Percentiles rank a stretch among this genome's conserved stretches.
phyloP scores from a whole-genome alignment of 2,797 vertebrate species.

The Aplochiton taeniatus region DNA sequence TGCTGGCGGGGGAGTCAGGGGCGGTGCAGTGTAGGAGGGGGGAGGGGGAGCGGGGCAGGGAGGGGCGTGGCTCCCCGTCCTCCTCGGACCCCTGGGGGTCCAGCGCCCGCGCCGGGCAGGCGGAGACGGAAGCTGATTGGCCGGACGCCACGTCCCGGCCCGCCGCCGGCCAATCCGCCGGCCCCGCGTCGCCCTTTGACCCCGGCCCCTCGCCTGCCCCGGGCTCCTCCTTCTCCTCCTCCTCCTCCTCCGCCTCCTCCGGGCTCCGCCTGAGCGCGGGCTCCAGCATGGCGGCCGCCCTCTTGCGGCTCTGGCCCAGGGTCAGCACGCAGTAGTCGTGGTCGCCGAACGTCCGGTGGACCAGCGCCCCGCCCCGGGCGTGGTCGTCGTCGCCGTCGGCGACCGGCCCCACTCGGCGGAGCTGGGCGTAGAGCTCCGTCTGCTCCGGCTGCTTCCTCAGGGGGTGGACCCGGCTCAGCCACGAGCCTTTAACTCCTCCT shows the following conservation, averaged over 20 bases:
- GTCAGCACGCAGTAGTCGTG: conserved; percentile 93
- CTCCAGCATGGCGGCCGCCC: conserved; percentile 56
- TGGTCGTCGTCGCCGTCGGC: conserved; percentile 53
- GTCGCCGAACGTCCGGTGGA: conserved; percentile 86
- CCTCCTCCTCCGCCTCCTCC: conserved; percentile 18
- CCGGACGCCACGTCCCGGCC: neutral
- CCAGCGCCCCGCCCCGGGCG: conserved; percentile 69
- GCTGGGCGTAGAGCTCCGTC: conserved; percentile 93
- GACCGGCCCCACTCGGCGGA: conserved; percentile 77
- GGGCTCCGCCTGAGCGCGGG: conserved; percentile 30
- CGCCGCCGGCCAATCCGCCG: conserved; percentile 10
- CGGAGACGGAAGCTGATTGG: neutral
- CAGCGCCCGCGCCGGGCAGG: conserved; percentile 6
- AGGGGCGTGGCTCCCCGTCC: conserved; percentile 58
- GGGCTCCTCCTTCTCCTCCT: conserved; percentile 1
- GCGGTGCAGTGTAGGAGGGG: conserved; percentile 78
- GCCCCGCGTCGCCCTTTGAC: conserved; percentile 28
- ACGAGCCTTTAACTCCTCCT: conserved; percentile 42
- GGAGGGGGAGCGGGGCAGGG: conserved; percentile 71
- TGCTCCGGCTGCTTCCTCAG: conserved; percentile 87
- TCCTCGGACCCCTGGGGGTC: conserved; percentile 58
- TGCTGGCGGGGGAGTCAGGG: conserved; percentile 83
- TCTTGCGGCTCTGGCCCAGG: conserved; percentile 70
- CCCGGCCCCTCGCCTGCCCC: conserved; percentile 5
- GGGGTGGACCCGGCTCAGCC: conserved; percentile 63